These are phyloP conservation scores for Byasa hedistus DNA, from an alignment of 2,888 invertebrate genomes.

Conservation along the genomic window DNA sequence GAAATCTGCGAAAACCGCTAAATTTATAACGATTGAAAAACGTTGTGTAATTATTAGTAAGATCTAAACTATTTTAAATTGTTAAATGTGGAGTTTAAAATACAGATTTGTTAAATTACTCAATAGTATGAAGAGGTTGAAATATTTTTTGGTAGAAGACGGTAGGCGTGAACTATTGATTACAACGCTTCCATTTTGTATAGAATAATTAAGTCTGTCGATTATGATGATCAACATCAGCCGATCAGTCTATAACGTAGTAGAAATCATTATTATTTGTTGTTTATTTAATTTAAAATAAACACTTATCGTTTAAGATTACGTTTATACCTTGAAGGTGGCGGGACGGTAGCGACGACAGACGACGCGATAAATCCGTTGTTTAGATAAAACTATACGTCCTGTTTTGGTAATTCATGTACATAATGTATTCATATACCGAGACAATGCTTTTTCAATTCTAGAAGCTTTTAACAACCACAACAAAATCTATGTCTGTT, in stretches of 20 bases:
- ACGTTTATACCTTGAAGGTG: constrained; percentile 38
- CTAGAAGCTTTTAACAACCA: too few species aligned
- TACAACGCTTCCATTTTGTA: background rate
- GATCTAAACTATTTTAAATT: too few species aligned
- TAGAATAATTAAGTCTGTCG: background rate
- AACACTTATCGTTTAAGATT: constrained; percentile 38
- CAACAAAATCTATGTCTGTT: too few species aligned
- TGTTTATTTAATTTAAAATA: constrained; percentile 28
- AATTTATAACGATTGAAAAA: too few species aligned
- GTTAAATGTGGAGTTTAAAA: background rate
- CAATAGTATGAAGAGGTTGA: background rate
- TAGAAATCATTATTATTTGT: constrained; percentile 8
- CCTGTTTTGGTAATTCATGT: constrained; percentile 5
- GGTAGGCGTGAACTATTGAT: background rate
- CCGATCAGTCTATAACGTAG: too few species aligned
- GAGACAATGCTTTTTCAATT: too few species aligned
- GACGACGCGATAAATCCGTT: constrained; percentile 32
- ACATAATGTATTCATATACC: background rate
- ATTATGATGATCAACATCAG: too few species aligned
- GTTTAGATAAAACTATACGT: constrained; percentile 10
- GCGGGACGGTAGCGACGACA: constrained; percentile 33
- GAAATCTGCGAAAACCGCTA: too few species aligned
- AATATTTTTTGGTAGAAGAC: background rate
- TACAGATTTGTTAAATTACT: background rate
- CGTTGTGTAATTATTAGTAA: too few species aligned